Percentiles rank a stretch among this genome's conserved stretches.
phyloP scores from a whole-genome alignment of 2,797 vertebrate genomes.

The Brotula barbata region DNA sequence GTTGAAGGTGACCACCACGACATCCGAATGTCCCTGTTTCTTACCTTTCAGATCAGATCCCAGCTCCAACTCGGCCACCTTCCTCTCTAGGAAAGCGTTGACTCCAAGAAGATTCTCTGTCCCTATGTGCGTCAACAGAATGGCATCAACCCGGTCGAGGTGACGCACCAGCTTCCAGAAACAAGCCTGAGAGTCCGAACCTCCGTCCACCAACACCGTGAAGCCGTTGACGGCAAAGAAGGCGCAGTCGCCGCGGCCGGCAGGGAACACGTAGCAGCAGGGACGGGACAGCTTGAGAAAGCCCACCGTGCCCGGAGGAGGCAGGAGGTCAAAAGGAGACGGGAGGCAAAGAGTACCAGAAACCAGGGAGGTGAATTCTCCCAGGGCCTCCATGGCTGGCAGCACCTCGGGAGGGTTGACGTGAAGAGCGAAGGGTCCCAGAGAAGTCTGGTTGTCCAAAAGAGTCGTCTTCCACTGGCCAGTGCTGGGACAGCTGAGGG shows the following conservation, averaged over 20 bases:
- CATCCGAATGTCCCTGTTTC: constrained; percentile 61
- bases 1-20: too few relatives aligned
- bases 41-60: constrained; percentile 86
- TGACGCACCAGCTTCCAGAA: constrained; percentile 98
- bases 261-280: constrained; percentile 96
- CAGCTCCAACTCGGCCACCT: constrained; percentile 85
- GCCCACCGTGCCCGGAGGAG: constrained; percentile 88
- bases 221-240: constrained; percentile 95
- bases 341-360: constrained; percentile 74
- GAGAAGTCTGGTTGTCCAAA: constrained; percentile 73
- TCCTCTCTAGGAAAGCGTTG: constrained; percentile 90
- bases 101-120: constrained; percentile 78
- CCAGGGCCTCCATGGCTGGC: constrained; percentile 86
- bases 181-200: constrained; percentile 90
- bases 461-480: constrained; percentile 84
- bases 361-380: constrained; percentile 87
- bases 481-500: constrained; percentile 85
- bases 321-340: constrained; percentile 91
- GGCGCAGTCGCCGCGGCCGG: constrained; percentile 89
- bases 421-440: constrained; percentile 81
- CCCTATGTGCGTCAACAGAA: constrained; percentile 88
- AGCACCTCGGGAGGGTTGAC: constrained; percentile 82
- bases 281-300: constrained; percentile 95
- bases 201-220: constrained; percentile 90
- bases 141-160: constrained; percentile 90